A percentile compares a stretch with the other conserved stretches of the same genome.
These are phyloP conservation scores for Hemistola chrysoprasaria DNA, from an alignment of 2,888 invertebrate genomes.

Conservation along the genomic window DNA sequence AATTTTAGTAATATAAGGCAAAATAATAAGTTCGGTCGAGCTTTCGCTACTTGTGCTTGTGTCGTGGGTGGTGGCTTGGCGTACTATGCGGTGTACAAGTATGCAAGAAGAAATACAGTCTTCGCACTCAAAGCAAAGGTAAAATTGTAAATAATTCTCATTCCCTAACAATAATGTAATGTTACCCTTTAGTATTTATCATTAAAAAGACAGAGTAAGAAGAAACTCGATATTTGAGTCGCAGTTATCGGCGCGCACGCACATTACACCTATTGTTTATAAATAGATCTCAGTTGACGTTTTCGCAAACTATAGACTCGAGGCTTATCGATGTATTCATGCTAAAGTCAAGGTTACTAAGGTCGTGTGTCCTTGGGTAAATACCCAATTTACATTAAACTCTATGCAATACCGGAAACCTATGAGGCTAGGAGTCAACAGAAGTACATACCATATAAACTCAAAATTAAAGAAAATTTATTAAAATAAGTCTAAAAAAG, in stretches of 20 bases:
- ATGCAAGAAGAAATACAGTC: conserved; percentile 59
- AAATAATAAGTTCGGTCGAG: conserved; percentile 52
- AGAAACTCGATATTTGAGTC: too few species aligned
- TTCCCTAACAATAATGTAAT: too few species aligned
- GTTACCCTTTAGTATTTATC: too few species aligned
- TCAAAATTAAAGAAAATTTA: too few species aligned
- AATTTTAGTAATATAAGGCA: conserved; percentile 58
- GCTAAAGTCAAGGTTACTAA: neutral
- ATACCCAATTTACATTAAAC: too few species aligned
- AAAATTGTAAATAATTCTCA: too few species aligned
- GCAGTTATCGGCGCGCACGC: too few species aligned
- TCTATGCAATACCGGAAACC: too few species aligned
- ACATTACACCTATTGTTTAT: conserved; percentile 47
- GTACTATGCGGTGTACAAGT: conserved; percentile 62
- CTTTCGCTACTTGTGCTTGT: conserved; percentile 67
- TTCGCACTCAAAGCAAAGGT: conserved; percentile 78
- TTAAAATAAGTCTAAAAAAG: too few species aligned
- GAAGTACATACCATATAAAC: too few species aligned
- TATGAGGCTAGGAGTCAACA: too few species aligned
- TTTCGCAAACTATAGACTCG: conserved; percentile 5
- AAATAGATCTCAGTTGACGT: conserved; percentile 54
- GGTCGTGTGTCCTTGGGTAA: neutral
- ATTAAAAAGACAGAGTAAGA: too few species aligned
- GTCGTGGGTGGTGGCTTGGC: conserved; percentile 64
- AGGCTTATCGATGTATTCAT: neutral